These are phyloP conservation scores for Hippolais icterina DNA, from an alignment of 2,113 vertebrate species.

Conservation along the genomic window DNA sequence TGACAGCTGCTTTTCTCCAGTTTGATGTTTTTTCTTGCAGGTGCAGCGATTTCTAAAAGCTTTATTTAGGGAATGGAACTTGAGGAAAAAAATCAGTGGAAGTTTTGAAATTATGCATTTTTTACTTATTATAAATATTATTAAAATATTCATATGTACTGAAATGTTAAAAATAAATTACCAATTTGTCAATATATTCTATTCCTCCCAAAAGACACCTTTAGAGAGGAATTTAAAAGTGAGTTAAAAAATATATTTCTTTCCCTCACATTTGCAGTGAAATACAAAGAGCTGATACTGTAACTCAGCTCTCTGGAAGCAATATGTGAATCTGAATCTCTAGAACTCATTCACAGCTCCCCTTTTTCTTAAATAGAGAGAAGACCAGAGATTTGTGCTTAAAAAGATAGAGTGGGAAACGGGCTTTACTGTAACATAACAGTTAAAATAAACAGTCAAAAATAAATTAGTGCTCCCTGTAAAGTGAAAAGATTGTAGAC, in stretches of 20 bases:
- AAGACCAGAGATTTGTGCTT: not conserved
- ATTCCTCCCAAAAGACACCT: not conserved
- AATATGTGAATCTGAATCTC: not conserved
- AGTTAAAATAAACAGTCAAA: not conserved
- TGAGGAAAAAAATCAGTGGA: not conserved
- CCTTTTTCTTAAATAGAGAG: not conserved
- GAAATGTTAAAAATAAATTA: not conserved
- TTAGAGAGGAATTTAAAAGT: not conserved
- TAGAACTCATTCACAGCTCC: not conserved
- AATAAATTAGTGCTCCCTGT: not conserved
- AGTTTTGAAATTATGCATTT: not conserved
- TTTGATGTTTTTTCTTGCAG: not conserved
- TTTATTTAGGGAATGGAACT: not conserved
- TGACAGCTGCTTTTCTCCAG: not conserved
- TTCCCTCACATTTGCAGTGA: not conserved
- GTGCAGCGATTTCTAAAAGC: not conserved
- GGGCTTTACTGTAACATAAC: not conserved
- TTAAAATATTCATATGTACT: not conserved
- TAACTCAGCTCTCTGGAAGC: not conserved
- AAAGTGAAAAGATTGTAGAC: not conserved
- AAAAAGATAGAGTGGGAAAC: not conserved
- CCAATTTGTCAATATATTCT: not conserved
- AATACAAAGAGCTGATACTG: not conserved
- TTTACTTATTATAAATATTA: not conserved
- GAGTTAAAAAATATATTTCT: not conserved